These are phyloP conservation scores for Ramphastos sulfuratus DNA, from an alignment of 2,113 vertebrate genomes.

Conservation along the genomic window DNA sequence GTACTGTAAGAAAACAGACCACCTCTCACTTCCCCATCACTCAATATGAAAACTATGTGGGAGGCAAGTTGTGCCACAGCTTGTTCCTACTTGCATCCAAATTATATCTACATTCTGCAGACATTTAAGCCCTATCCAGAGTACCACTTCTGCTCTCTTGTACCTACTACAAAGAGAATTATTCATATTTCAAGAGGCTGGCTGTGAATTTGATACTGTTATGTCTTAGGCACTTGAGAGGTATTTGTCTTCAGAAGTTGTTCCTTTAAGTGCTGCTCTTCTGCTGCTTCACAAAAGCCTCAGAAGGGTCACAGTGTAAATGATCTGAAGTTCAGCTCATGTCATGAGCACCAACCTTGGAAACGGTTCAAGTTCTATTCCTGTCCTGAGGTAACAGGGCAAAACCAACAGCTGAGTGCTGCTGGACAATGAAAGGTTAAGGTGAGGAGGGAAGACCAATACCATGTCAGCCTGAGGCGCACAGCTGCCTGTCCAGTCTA, in stretches of 20 bases:
- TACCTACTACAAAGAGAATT: not conserved
- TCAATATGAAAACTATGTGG: not conserved
- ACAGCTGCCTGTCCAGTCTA: not conserved
- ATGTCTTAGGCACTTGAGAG: not conserved
- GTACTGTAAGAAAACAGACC: not conserved
- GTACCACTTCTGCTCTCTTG: slow-evolving; percentile 27
- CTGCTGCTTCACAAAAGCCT: not conserved
- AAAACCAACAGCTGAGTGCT: not conserved
- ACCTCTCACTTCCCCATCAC: not conserved
- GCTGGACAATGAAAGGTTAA: not conserved
- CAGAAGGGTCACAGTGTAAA: not conserved
- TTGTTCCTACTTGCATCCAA: not conserved
- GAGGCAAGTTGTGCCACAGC: not conserved
- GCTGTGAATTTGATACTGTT: slow-evolving; percentile 14
- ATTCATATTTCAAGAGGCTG: not conserved
- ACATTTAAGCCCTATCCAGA: not conserved
- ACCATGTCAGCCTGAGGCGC: not conserved
- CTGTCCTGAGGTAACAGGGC: not conserved
- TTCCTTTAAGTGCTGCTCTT: not conserved
- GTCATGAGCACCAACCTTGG: not conserved
- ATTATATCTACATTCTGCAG: not conserved
- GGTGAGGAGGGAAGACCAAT: not conserved
- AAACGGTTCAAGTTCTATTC: not conserved
- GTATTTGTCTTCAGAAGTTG: slow-evolving; percentile 5
- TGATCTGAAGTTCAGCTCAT: not conserved